Evolutionary conservation across 2,888 invertebrate genomes (phyloP), one percentile per base, ranked within the genome.

Genomic region (Oligia fasciuncula): DNA sequence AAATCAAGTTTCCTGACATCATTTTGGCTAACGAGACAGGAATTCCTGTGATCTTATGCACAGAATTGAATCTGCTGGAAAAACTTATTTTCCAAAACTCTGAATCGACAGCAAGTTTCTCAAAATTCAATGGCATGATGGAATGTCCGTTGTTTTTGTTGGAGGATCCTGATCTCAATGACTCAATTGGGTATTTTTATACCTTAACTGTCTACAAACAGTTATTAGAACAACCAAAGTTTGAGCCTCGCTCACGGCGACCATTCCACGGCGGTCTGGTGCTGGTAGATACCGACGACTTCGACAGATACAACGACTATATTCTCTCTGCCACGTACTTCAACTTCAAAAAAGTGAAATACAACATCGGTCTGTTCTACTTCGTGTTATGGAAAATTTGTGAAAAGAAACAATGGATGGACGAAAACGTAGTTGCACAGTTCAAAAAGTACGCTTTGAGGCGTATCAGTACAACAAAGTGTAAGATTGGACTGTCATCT

Each of bases 401-500:
- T 82, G 93, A 93, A 82, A 91, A 87, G 13, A 93, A 93, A 87
- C 84, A 92, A 68, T 93, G 93, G 93, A 93, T 93, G 93, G 93
- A 93, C 51, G 89, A 71, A 85, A 93, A 93, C 74, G 91, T 93
- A 1, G 85, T 92, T 17, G 90, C 90, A 57, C 89, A 89, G 70
- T 92, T 93, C 40, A 93, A 91, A 69, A 90, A 91, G 51, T 93
- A 93, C 60, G 80, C 72, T 6, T 84, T 92, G 88, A 82, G 91
- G 69, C 93, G 93, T 66, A 88, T 93, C 23, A 88, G 88, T 77
- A 73, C 29, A 17, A 91, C 91, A 29, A 84, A 84, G 62, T 93
- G 93, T 73, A 91, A 85, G 77, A 91, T 93, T 76, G 92, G 90
- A 6, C 81, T 93, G n/a, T 90, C 92, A 40, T 92, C 92, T 3